Base-by-base conservation (phyloP, 2,797 vertebrate species). In the Ataeniobius toweri region DNA sequence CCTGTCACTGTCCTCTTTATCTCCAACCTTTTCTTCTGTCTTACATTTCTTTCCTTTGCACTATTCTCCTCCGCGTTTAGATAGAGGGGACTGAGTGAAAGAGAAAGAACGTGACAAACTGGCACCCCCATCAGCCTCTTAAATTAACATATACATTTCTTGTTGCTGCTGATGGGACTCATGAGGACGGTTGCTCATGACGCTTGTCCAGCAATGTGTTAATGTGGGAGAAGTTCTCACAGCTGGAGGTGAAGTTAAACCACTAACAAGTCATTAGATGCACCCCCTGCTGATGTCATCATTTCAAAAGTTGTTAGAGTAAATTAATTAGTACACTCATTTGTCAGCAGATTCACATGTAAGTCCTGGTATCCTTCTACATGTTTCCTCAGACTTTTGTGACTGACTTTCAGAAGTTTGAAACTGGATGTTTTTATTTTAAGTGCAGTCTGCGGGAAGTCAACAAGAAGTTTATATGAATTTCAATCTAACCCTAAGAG, bases 281-380 rank as follows among this genome's bases (percentile, higher is more conserved):
- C 3, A 50, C 65, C 82, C 75, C 89, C 89, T 81, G 86, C 91
- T 87, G 88, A 75, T 89, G 86, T 90, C 87, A 76, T 91, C 91
- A 93, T 93, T 28, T 44, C 51, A 84, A 48, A 83, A 71, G 80
- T 80, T 56, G 74, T 74, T 88, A 74, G 85, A 85, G 81, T 70
- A 86, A 90, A 83, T 44, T 88, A 85, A 91, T 93, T 53, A 67
- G 61, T 81, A 44, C 55, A 36, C 14, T 63, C 59, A 8, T 6
- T 26, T 26, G 26, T 70, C 9, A 46, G 14, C 56, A 59, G 31
- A 5, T 65, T 31, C 20, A 39, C 0, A 63, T 28, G 12, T 26
- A 28, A 28, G 44, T 63, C 59, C 59, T 36, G 26, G 14, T 3
- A 18, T 36, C 31, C 6, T 18, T 28, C 59, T 31, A 63, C 16